These are phyloP conservation scores for Trichacis sp. DNA, from an alignment of 2,888 invertebrate genomes.

Conservation along the genomic window DNA sequence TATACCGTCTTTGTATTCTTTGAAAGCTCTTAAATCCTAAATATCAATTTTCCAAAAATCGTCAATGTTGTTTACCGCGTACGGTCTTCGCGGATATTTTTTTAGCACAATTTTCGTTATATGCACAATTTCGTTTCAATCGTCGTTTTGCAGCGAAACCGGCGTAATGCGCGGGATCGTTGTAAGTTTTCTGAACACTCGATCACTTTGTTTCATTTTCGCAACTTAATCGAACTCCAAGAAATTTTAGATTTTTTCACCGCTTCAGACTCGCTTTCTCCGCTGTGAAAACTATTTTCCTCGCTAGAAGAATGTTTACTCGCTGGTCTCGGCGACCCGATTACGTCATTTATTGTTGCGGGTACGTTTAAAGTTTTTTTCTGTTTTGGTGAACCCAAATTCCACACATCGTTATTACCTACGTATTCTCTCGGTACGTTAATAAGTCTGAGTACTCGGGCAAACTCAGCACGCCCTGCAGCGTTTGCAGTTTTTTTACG, in stretches of 20 bases:
- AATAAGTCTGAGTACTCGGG: neutral
- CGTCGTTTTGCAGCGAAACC: conserved; percentile 4
- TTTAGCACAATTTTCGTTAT: conserved; percentile 22
- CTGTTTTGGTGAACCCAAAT: neutral
- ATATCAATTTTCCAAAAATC: conserved; percentile 36
- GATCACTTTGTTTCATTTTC: too few relatives aligned
- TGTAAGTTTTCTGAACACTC: too few relatives aligned
- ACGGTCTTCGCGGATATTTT: conserved; percentile 26
- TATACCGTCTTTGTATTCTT: conserved; percentile 24
- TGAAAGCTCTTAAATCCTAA: conserved; percentile 17
- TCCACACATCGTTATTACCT: conserved; percentile 5
- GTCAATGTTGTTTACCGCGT: conserved; percentile 37
- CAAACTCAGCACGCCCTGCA: conserved; percentile 9
- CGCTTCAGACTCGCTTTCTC: too few relatives aligned
- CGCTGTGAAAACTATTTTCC: too few relatives aligned
- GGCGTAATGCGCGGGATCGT: too few relatives aligned
- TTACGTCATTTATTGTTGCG: neutral
- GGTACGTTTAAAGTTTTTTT: too few relatives aligned
- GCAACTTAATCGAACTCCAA: too few relatives aligned
- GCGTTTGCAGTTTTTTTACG: conserved; percentile 4
- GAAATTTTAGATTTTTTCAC: too few relatives aligned
- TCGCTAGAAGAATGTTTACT: neutral
- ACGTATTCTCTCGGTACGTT: conserved; percentile 9
- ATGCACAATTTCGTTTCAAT: neutral
- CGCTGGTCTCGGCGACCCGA: neutral